Percentiles rank a stretch among this genome's conserved stretches.
These are phyloP conservation scores for Acrobasis consociella DNA, from an alignment of 2,888 invertebrate species.

Conservation along the genomic window DNA sequence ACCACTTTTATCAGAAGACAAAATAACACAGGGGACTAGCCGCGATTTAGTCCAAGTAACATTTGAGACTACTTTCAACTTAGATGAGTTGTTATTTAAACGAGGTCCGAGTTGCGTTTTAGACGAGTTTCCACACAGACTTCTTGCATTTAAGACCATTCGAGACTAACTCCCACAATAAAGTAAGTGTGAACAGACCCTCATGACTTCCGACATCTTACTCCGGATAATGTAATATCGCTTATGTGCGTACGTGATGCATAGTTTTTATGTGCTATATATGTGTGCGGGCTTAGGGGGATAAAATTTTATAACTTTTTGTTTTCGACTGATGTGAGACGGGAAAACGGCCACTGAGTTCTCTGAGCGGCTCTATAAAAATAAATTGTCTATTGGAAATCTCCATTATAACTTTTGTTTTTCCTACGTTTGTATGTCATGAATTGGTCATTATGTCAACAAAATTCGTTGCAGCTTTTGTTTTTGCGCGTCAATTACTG, in stretches of 20 bases:
- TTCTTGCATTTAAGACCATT: too few relatives aligned
- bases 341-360: background rate
- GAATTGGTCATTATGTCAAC: too few relatives aligned
- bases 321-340: background rate
- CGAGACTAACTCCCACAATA: too few relatives aligned
- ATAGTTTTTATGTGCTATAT: conserved; percentile 19
- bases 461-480: too few relatives aligned
- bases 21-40: too few relatives aligned
- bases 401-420: background rate
- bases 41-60: too few relatives aligned
- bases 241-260: conserved; percentile 24
- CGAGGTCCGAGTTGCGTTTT: too few relatives aligned
- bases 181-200: conserved; percentile 4
- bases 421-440: background rate
- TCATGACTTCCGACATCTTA: conserved; percentile 19
- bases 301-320: conserved; percentile 17
- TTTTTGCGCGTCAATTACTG: too few relatives aligned
- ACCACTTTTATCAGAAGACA: too few relatives aligned
- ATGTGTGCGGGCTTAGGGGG: background rate
- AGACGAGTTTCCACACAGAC: too few relatives aligned
- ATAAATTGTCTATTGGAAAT: background rate
- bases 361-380: background rate
- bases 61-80: too few relatives aligned
- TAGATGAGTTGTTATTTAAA: too few relatives aligned
- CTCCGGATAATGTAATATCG: conserved; percentile 25